Percentiles rank a stretch among this genome's conserved stretches.
Conservation (phyloP, 2,113 vertebrate genomes). For the Arizona elegans region DNA sequence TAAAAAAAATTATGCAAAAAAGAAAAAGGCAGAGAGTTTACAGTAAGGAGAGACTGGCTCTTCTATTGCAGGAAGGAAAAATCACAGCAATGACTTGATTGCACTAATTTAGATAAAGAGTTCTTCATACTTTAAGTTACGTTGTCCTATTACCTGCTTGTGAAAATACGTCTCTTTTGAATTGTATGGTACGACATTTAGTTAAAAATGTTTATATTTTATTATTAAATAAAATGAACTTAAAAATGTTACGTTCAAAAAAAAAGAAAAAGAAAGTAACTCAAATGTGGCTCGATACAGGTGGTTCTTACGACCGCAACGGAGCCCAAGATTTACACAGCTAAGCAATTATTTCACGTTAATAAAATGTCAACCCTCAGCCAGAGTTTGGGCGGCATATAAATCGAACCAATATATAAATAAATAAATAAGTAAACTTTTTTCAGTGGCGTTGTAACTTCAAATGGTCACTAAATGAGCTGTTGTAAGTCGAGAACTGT, state of each 20-base stretch:
- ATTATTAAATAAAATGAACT: no score
- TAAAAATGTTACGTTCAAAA: not conserved
- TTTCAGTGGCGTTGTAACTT: no score
- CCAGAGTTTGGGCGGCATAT: no score
- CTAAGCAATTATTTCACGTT: not conserved
- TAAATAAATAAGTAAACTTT: no score
- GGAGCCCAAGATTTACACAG: no score
- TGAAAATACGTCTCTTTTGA: not conserved
- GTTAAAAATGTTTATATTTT: not conserved
- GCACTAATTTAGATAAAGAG: not conserved
- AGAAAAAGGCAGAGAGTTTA: not conserved
- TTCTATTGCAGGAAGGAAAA: not conserved
- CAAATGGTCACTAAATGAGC: no score
- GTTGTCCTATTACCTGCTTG: not conserved
- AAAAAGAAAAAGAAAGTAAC: no score
- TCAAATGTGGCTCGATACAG: accelerated
- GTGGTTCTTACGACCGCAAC: not conserved
- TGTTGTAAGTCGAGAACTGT: no score
- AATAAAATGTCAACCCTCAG: no score
- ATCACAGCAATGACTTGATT: not conserved
- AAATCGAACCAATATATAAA: no score
- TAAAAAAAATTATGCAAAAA: no score
- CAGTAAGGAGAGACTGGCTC: no score
- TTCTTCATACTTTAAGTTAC: not conserved
- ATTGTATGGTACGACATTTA: not conserved